Evolutionary conservation across 2,113 vertebrate species (phyloP), one percentile per base, ranked within the genome.

Genomic region (Plectropomus leopardus): DNA sequence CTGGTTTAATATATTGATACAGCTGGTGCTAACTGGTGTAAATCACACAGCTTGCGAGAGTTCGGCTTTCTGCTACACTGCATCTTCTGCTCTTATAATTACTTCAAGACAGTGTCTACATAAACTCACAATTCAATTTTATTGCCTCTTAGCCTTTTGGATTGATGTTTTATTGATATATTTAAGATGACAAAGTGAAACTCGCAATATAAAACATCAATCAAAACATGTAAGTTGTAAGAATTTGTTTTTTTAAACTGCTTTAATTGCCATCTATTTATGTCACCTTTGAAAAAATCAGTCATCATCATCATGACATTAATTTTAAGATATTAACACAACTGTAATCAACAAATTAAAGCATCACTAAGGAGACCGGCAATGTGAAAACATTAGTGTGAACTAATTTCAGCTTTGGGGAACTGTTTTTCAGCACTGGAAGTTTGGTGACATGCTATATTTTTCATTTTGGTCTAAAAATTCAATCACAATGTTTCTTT

Each of bases 1-100:
- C 30, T 51, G 63, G 51, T 78, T 58, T n/a, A 64, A 58, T 45
- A 28, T 57, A 78, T 21, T 28, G 80, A 80, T 70, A 54, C 64
- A 80, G 77, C 51, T 54, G 72, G 26, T 24, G 60, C 51, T 42
- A 45, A 47, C 23, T 23, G 36, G 26, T 57, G 42, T 73, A 48
- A 76, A 78, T 67, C 68, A 84, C 24, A 19, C 15, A 30, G 26
- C 30, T 44, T 26, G 59, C 4, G 2, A 66, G 45, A 5, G 23
- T 50, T 3, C 30, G 24, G 63, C 40, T 14, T 32, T 24, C 54
- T 44, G 34, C 45, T 15, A 7, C 26, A 26, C 26, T 42, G 17
- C 11, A 21, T 57, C 17, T 10, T 19, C 7, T 19, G 4, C 47
- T 54, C 15, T 68, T 54, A 61, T 11, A 19, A 58, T 36, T 14